Conservation (phyloP, 1,140 invertebrate species). For the Plectrocnemia conspersa region DNA sequence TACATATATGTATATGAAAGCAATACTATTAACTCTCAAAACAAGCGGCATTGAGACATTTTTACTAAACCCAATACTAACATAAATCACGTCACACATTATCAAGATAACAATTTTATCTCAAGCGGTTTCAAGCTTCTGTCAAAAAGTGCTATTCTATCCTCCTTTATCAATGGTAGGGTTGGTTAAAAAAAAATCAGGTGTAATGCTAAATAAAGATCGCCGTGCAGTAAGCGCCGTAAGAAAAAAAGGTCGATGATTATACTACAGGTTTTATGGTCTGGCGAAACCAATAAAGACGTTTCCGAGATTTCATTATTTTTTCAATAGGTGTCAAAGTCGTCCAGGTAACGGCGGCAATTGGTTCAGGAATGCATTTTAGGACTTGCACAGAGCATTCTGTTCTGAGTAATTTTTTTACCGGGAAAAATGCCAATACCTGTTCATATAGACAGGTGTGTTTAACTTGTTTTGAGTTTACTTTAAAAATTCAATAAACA, state of each 20-base stretch:
- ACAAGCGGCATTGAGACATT: background rate
- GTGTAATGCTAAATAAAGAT: no score
- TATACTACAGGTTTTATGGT: conserved; percentile 9
- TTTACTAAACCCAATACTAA: no score
- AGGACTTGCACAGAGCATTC: conserved; percentile 11
- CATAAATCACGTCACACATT: background rate
- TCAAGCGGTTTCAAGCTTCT: no score
- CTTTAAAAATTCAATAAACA: no score
- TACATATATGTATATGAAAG: background rate
- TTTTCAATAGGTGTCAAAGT: conserved; percentile 10
- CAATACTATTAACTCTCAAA: background rate
- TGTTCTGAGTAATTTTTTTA: conserved; percentile 13
- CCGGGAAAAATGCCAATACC: conserved; percentile 10
- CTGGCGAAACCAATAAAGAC: conserved; percentile 20
- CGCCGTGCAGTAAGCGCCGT: no score
- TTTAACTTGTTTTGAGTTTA: no score
- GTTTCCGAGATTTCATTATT: conserved; percentile 17
- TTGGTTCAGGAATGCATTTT: conserved; percentile 17
- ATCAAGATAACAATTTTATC: no score
- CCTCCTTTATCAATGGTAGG: no score
- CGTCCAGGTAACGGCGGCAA: conserved; percentile 13
- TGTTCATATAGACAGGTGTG: conserved; percentile 6
- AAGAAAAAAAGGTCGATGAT: conserved; percentile 8
- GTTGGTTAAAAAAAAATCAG: no score
- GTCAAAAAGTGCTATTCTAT: no score